A percentile compares a stretch with the other conserved stretches of the same genome.
phyloP scores from a whole-genome alignment of 2,797 vertebrate species.

The Nannoperca obscura region DNA sequence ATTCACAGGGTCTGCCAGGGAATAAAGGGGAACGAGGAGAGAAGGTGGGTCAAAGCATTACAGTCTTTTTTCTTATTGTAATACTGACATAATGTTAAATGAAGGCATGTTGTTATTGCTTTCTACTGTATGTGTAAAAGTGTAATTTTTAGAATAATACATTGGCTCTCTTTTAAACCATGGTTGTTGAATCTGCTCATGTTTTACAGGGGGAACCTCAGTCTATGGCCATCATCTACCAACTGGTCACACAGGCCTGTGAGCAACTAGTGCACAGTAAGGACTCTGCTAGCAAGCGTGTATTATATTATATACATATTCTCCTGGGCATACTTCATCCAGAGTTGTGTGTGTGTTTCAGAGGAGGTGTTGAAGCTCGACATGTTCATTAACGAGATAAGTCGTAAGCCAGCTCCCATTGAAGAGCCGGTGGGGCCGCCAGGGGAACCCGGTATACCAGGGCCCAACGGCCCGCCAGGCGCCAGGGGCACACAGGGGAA shows the following conservation, averaged over 20 bases:
- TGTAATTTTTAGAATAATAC: not conserved
- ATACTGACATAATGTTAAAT: not conserved
- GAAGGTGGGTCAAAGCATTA: conserved; percentile 78
- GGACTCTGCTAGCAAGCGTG: conserved; percentile 6
- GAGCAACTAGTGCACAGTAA: conserved; percentile 93
- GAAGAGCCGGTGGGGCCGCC: conserved; percentile 85
- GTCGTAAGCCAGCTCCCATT: conserved; percentile 83
- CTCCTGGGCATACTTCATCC: not conserved
- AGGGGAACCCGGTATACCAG: conserved; percentile 86
- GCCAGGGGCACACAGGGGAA: conserved; percentile 76
- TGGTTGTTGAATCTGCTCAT: conserved; percentile 32
- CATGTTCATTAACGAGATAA: conserved; percentile 84
- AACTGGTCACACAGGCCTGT: conserved; percentile 94
- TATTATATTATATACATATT: no score
- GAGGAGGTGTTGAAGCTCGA: conserved; percentile 87
- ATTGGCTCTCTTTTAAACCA: not conserved
- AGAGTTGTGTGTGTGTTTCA: conserved; percentile 56
- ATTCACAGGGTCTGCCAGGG: conserved; percentile 90
- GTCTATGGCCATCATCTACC: conserved; percentile 92
- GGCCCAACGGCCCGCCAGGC: conserved; percentile 82
- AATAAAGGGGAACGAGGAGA: conserved; percentile 94
- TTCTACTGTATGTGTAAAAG: not conserved
- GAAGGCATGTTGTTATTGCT: not conserved
- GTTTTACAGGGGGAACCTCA: conserved; percentile 91
- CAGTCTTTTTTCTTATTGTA: not conserved